Evolutionary conservation across 2,888 invertebrate genomes (phyloP).

Genomic region (Masnerella sp.): DNA sequence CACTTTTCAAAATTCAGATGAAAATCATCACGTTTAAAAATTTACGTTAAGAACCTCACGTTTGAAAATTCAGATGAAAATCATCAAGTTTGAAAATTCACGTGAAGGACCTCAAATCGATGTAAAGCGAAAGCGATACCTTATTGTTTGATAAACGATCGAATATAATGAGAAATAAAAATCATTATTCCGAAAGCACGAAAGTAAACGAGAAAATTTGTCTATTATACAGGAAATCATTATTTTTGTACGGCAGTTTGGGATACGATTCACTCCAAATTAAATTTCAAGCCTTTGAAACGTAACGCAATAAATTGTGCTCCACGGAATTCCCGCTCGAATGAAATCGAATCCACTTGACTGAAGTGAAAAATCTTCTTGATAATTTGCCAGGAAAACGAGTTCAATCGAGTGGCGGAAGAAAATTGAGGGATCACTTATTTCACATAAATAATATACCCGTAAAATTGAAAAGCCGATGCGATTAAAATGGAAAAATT

Average conservation of each 20-base stretch:
- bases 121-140: too few species aligned
- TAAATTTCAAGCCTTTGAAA: not conserved
- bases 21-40: too few species aligned
- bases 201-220: too few species aligned
- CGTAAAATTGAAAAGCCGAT: constrained; percentile 11
- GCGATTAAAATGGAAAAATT: constrained; percentile 7
- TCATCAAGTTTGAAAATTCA: too few species aligned
- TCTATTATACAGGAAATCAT: too few species aligned
- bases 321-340: constrained; percentile 12
- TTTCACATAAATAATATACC: constrained; percentile 30
- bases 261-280: not conserved
- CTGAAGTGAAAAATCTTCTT: constrained; percentile 42
- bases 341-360: constrained; percentile 41
- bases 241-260: not conserved
- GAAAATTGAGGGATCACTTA: constrained; percentile 24
- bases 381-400: constrained; percentile 42
- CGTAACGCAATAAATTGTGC: constrained; percentile 27
- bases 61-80: too few species aligned
- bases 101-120: too few species aligned
- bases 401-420: constrained; percentile 19
- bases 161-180: too few species aligned
- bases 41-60: too few species aligned
- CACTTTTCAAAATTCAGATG: too few species aligned
- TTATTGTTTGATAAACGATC: too few species aligned
- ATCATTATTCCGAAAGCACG: too few species aligned